phyloP scores from a whole-genome alignment of 2,113 vertebrate species.

The Ceyx melanurus region DNA sequence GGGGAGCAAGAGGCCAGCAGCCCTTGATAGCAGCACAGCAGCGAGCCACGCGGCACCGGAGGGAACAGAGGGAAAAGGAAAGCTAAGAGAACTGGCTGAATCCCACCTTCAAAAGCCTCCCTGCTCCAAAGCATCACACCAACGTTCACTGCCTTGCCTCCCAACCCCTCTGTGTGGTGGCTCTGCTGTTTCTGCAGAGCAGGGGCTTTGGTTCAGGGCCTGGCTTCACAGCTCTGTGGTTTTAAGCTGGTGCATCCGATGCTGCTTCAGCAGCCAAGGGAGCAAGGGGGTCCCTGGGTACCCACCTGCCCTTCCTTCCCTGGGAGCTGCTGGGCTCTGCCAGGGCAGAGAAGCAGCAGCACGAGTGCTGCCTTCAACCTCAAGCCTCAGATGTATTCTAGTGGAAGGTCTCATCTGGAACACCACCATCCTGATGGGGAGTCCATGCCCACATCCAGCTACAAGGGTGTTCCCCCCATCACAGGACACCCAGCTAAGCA shows the following conservation, averaged over 20 bases:
- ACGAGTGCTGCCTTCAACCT: fast-evolving
- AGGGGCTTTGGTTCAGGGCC: neutral
- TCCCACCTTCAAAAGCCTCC: neutral
- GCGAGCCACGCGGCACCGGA: neutral
- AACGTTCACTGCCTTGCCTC: neutral
- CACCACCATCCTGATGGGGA: neutral
- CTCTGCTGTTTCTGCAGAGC: neutral
- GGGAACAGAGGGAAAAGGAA: neutral
- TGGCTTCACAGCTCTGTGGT: neutral
- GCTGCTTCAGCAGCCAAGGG: fast-evolving
- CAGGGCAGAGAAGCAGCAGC: neutral
- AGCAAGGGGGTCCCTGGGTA: fast-evolving
- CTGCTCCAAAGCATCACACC: neutral
- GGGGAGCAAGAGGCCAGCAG: conserved; percentile 21
- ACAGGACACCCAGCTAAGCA: fast-evolving
- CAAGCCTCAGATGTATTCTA: neutral
- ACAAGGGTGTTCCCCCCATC: fast-evolving
- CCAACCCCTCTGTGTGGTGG: neutral
- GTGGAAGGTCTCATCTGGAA: neutral
- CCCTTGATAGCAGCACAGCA: neutral
- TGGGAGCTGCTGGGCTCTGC: neutral
- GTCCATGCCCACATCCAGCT: neutral
- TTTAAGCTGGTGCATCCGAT: neutral
- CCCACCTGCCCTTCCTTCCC: neutral
- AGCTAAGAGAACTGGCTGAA: neutral